Percentiles rank a stretch among this genome's conserved stretches.
These are phyloP conservation scores for Turritopsis rubra DNA, from an alignment of 30 jellyfish, hydroid and myxozoan species.

Conservation along the genomic window DNA sequence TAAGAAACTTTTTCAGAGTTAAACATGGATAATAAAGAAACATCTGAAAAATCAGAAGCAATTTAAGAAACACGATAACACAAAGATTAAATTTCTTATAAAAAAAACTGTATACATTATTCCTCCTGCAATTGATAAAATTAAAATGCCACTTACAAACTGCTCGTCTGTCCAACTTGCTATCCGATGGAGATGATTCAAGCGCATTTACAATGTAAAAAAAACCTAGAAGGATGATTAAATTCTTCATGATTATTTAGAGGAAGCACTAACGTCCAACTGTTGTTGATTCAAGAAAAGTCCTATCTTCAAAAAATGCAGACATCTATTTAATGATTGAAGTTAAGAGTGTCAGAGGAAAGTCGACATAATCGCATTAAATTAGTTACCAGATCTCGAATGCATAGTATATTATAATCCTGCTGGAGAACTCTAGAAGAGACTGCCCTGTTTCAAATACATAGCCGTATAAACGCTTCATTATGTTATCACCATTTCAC, in stretches of 20 bases:
- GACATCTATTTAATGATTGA: neutral
- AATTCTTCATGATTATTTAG: neutral
- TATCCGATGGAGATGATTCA: neutral
- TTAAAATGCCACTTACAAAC: neutral
- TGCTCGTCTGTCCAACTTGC: neutral
- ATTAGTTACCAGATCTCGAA: neutral
- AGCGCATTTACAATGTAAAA: neutral
- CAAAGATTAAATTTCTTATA: neutral
- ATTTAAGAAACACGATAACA: neutral
- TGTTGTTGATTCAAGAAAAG: neutral
- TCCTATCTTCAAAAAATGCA: no score
- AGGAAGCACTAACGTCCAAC: neutral
- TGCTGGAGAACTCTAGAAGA: no score
- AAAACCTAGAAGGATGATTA: neutral
- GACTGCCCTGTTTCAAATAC: no score
- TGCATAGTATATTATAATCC: no score
- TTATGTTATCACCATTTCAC: neutral
- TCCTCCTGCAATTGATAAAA: no score
- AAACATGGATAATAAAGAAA: no score
- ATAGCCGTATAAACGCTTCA: neutral
- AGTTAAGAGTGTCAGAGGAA: neutral
- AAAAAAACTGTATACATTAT: no score
- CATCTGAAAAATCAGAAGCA: no score
- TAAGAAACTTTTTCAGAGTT: no score
- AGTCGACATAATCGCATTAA: neutral